Percentiles rank a stretch among this genome's conserved stretches.
phyloP scores from a whole-genome alignment of 2,113 vertebrate genomes.

The Xiphophorus hellerii region DNA sequence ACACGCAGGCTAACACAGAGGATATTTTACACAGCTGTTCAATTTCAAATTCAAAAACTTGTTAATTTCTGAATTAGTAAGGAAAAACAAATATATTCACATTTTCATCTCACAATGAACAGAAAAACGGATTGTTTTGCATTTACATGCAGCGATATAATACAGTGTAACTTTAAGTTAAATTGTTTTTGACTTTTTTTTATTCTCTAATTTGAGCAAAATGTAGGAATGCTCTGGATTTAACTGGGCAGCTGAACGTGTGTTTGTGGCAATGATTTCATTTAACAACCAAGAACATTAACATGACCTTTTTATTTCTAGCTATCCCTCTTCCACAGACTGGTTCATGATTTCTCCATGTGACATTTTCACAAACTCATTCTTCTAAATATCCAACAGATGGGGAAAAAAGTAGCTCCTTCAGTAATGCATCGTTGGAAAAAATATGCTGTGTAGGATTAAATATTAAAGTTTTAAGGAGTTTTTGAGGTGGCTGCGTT shows the following conservation, averaged over 20 bases:
- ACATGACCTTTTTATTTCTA: neutral
- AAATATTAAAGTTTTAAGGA: conserved; percentile 24
- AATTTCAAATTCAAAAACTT: neutral
- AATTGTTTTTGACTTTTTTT: neutral
- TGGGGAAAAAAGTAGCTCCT: neutral
- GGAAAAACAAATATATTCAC: conserved; percentile 5
- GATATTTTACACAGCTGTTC: conserved; percentile 1
- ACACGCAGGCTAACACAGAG: neutral
- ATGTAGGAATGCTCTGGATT: neutral
- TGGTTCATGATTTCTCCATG: neutral
- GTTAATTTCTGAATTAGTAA: neutral
- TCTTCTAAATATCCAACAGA: conserved; percentile 16
- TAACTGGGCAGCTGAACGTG: neutral
- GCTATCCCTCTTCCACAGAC: neutral
- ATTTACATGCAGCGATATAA: neutral
- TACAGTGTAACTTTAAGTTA: neutral
- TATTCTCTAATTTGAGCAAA: neutral
- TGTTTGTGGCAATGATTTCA: neutral
- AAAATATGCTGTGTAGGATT: conserved; percentile 16
- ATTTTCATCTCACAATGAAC: neutral
- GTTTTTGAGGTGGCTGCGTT: conserved; percentile 27
- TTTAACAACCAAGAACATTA: neutral
- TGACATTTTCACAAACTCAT: conserved; percentile 6
- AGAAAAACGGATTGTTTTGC: neutral
- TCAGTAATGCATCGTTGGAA: conserved; percentile 23